A percentile compares a stretch with the other conserved stretches of the same genome.
These are phyloP conservation scores for Chrysaora quinquecirrha DNA, from an alignment of 30 jellyfish, hydroid and myxozoan species.

Conservation along the genomic window DNA sequence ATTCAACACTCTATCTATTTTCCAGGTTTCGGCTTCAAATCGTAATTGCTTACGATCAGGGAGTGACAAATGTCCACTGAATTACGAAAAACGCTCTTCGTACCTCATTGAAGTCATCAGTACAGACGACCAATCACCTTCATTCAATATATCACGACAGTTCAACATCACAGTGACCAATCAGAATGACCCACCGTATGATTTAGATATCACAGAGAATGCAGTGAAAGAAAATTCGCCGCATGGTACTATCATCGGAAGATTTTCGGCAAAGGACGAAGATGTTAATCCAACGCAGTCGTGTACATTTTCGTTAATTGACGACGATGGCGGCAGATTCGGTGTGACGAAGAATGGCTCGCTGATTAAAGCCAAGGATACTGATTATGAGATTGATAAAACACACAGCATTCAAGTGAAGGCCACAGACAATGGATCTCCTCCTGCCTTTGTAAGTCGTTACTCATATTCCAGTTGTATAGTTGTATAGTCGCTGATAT, in stretches of 20 bases:
- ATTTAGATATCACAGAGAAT: slow-evolving; percentile 44
- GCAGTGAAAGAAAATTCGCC: slow-evolving; percentile 72
- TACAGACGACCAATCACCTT: slow-evolving; percentile 80
- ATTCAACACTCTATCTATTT: no score
- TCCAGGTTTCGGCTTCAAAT: slow-evolving; percentile 53
- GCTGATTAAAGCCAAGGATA: slow-evolving; percentile 35
- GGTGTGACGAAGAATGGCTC: slow-evolving; percentile 33
- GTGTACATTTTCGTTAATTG: slow-evolving; percentile 39
- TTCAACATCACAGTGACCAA: slow-evolving; percentile 54
- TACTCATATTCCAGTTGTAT: no score
- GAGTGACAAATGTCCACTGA: slow-evolving; percentile 69
- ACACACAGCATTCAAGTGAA: slow-evolving; percentile 56
- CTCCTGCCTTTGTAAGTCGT: slow-evolving; percentile 66
- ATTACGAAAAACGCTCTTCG: slow-evolving; percentile 47
- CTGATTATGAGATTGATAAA: slow-evolving; percentile 75
- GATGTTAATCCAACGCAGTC: slow-evolving; percentile 68
- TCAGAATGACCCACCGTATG: slow-evolving; percentile 76
- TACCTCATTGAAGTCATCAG: slow-evolving; percentile 37
- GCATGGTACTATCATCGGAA: slow-evolving; percentile 64
- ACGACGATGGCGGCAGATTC: slow-evolving; percentile 74
- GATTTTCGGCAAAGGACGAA: slow-evolving; percentile 69
- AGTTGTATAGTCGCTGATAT: no score
- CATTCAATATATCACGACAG: slow-evolving; percentile 46
- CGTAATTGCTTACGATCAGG: slow-evolving; percentile 49
- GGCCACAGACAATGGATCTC: slow-evolving; percentile 89